Evolutionary conservation across 2,797 vertebrate species (phyloP).

Genomic region (Hemitrygon akajei): DNA sequence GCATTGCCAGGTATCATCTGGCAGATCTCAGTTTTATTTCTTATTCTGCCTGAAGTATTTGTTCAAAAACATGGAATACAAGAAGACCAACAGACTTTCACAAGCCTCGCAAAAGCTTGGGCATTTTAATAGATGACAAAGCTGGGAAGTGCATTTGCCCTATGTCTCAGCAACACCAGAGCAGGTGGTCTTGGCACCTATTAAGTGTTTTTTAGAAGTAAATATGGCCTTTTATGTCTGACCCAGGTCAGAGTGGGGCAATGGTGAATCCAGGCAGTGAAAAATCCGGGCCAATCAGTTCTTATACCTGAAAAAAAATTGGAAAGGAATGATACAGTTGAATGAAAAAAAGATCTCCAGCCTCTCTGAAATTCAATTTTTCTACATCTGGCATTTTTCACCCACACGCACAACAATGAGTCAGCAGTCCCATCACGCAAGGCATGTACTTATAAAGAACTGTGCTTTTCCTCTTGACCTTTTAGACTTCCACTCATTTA

Average conservation of each 20-base stretch:
- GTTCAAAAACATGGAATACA: too few relatives aligned
- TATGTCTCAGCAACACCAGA: too few relatives aligned
- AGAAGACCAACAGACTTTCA: too few relatives aligned
- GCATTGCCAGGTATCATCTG: background rate
- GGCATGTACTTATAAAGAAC: background rate
- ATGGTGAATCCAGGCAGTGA: too few relatives aligned
- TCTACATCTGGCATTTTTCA: conserved; percentile 7
- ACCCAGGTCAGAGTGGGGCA: too few relatives aligned
- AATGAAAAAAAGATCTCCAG: background rate
- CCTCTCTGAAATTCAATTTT: background rate
- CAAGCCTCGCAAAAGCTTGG: too few relatives aligned
- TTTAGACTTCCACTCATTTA: background rate
- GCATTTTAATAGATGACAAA: too few relatives aligned
- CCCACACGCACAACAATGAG: background rate
- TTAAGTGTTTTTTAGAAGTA: too few relatives aligned
- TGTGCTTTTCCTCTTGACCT: background rate
- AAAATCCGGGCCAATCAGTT: too few relatives aligned
- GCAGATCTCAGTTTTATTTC: background rate
- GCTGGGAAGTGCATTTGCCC: too few relatives aligned
- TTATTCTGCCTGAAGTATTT: background rate
- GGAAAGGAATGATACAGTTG: background rate
- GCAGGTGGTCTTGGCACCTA: too few relatives aligned
- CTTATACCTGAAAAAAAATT: background rate
- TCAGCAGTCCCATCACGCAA: background rate
- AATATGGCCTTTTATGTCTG: too few relatives aligned